Base-by-base conservation (phyloP, 2,888 invertebrate genomes). In the Hirtodrosophila cameraria region DNA sequence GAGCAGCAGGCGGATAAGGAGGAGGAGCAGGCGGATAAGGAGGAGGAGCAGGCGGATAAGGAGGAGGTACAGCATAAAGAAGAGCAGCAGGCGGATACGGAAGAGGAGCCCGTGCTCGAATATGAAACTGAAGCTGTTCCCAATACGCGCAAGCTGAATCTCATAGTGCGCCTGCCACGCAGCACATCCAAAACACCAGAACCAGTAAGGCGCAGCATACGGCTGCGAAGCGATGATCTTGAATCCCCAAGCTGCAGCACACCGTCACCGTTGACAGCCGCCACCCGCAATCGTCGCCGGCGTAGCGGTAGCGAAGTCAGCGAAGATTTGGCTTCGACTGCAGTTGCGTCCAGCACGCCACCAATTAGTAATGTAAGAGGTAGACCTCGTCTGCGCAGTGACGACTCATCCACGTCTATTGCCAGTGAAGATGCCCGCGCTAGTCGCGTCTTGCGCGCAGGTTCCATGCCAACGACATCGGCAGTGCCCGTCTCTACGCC, bases 401-500 rank as follows among this genome's bases (percentile, higher is more conserved):
- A 16, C 1, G 39, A 59, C 7, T 28, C 39, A 1, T 4, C n/a
- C 0, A 1, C 0, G 18, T 18, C 18, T 1, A 5, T 18, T n/a
- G 42, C 8, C 2, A 49, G 38, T 35, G 12, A 12, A 39, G 13
- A 8, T 3, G n/a, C n/a, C n/a, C n/a, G n/a, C n/a, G n/a, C n/a
- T n/a, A n/a, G n/a, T n/a, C 69, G 50, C 6, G 5, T 18, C 0
- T 0, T 27, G 2, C 74, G 74, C 8, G 45, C 39, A 5, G 33
- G 57, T 4, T 70, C 70, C 9, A n/a, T 67, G 57, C 74, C 74
- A 3, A 18, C 43, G 0, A 39, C 45, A 12, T 41, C 43, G 1
- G 31, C 35, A 0, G 20, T 50, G 33, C 41, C 58, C 5, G 39
- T 55, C 6, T 55, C 69, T 0, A 71, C 63, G 2, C 69, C 50